These are phyloP conservation scores for Takifugu bimaculatus DNA, from an alignment of 2,113 vertebrate species.

Conservation along the genomic window DNA sequence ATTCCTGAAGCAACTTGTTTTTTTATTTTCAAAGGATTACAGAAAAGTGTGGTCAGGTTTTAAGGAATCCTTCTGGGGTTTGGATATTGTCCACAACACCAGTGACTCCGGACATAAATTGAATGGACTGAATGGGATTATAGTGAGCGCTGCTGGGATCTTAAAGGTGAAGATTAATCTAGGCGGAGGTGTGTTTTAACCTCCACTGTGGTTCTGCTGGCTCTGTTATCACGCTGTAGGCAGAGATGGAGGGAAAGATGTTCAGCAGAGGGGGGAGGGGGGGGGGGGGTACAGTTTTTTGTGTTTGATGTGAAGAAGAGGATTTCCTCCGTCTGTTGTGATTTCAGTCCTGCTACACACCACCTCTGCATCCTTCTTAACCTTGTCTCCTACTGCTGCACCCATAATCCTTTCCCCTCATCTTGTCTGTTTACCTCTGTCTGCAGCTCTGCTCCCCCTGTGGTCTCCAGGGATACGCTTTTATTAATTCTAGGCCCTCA, in stretches of 20 bases:
- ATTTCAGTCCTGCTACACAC: background rate
- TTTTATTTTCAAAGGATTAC: background rate
- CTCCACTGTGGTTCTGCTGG: background rate
- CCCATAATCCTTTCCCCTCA: conserved; percentile 5
- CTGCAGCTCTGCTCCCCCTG: conserved; percentile 14
- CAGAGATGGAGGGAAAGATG: conserved; percentile 23
- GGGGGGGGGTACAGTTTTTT: too few relatives aligned
- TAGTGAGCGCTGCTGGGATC: background rate
- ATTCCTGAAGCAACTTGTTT: conserved; percentile 9
- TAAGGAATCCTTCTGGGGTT: conserved; percentile 6
- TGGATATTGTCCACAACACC: background rate
- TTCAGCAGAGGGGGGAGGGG: background rate
- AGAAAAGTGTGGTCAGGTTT: background rate
- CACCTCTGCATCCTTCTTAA: background rate
- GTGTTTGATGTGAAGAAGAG: conserved; percentile 17
- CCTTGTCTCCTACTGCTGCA: conserved; percentile 11
- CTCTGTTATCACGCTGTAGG: conserved; percentile 27
- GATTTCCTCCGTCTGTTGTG: conserved; percentile 24
- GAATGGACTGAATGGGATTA: conserved; percentile 6
- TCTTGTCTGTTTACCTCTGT: conserved; percentile 49
- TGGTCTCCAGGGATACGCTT: conserved; percentile 26
- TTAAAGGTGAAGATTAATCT: background rate
- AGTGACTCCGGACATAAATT: background rate
- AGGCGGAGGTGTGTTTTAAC: background rate
- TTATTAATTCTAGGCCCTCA: conserved; percentile 42